phyloP scores from a whole-genome alignment of 1,140 invertebrate species.

The Antheraea mylitta region DNA sequence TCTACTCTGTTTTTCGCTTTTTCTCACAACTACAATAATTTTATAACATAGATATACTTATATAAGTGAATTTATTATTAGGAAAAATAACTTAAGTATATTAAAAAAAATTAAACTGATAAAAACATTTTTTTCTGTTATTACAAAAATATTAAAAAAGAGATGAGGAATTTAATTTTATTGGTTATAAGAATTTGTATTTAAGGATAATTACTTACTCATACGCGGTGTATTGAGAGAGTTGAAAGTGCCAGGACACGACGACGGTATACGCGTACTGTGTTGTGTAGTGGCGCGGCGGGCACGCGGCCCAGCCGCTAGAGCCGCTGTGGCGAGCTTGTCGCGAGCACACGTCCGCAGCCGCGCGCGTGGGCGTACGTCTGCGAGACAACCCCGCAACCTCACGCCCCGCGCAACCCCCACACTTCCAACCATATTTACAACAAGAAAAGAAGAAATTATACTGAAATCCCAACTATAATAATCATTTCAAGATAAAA shows the following conservation, averaged over 20 bases:
- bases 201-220: too few relatives aligned
- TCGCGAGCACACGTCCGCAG: constrained; percentile 46
- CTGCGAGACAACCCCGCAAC: constrained; percentile 32
- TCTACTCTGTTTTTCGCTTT: too few relatives aligned
- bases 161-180: too few relatives aligned
- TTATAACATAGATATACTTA: too few relatives aligned
- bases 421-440: background rate
- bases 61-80: too few relatives aligned
- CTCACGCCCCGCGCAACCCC: constrained; percentile 21
- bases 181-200: too few relatives aligned
- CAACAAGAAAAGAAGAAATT: background rate
- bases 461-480: background rate
- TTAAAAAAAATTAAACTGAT: too few relatives aligned
- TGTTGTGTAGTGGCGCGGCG: constrained; percentile 35
- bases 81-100: too few relatives aligned
- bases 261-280: constrained; percentile 7
- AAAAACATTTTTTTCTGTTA: too few relatives aligned
- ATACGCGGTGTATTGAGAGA: constrained; percentile 11
- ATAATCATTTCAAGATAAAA: too few relatives aligned
- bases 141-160: too few relatives aligned
- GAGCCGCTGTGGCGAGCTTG: constrained; percentile 16
- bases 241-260: constrained; percentile 7
- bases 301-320: constrained; percentile 40
- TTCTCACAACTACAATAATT: too few relatives aligned
- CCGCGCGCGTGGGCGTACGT: constrained; percentile 62